phyloP scores from a whole-genome alignment of 2,113 vertebrate species.

The Phocoena sinus region DNA sequence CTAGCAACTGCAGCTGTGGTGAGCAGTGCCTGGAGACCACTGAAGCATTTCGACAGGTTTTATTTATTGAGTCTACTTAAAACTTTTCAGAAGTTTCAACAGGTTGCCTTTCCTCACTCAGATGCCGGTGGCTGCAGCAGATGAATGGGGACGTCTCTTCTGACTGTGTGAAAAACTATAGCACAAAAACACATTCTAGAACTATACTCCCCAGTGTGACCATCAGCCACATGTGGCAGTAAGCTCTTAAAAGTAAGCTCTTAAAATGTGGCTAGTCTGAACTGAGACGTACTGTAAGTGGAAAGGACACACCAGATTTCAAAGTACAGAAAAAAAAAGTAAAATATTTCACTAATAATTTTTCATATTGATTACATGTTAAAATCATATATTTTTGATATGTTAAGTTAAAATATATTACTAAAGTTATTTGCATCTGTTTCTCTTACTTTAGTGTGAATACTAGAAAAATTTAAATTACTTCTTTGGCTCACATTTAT shows the following conservation, averaged over 20 bases:
- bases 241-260: background rate
- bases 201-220: background rate
- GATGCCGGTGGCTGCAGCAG: background rate
- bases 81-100: background rate
- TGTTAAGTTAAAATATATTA: constrained; percentile 9
- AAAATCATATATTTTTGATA: background rate
- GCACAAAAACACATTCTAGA: background rate
- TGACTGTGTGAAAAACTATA: background rate
- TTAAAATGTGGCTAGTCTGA: background rate
- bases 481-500: background rate
- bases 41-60: background rate
- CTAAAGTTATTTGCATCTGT: background rate
- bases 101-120: background rate
- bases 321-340: background rate
- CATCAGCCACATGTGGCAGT: background rate
- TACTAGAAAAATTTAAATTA: background rate
- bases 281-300: background rate
- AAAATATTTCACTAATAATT: background rate
- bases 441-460: background rate
- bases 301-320: background rate
- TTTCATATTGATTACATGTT: background rate
- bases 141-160: background rate
- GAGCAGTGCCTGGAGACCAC: background rate
- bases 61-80: background rate
- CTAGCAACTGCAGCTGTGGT: background rate